Percentiles rank a stretch among this genome's conserved stretches.
These are phyloP conservation scores for Coptodon rendalli DNA, from an alignment of 2,113 vertebrate genomes.

Conservation along the genomic window DNA sequence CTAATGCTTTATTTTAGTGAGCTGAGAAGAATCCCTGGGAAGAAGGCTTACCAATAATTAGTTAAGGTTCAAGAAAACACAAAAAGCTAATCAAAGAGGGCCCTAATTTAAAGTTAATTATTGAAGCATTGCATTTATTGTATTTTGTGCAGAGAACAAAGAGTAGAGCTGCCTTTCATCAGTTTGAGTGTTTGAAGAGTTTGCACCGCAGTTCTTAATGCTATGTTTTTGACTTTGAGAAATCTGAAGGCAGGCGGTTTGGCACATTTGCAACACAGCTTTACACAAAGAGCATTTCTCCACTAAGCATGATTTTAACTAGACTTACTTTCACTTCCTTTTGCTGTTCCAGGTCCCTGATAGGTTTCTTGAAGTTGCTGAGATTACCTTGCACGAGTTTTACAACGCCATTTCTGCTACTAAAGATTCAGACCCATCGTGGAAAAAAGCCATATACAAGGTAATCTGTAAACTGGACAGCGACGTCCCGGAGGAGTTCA, in stretches of 20 bases:
- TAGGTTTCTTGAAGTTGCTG: constrained; percentile 88
- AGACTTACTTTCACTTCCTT: neutral
- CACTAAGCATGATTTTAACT: neutral
- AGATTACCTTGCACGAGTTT: constrained; percentile 89
- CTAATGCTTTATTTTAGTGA: neutral
- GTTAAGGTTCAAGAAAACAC: constrained; percentile 26
- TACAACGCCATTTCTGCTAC: constrained; percentile 82
- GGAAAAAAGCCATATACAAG: constrained; percentile 99
- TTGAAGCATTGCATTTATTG: constrained; percentile 45
- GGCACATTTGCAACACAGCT: neutral
- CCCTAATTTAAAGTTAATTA: constrained; percentile 44
- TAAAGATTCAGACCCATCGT: constrained; percentile 90
- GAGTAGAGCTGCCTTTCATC: constrained; percentile 53
- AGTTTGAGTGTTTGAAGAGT: constrained; percentile 47
- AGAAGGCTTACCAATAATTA: neutral
- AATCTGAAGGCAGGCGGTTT: neutral
- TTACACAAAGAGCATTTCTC: neutral
- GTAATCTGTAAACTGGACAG: constrained; percentile 97
- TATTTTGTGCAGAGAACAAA: constrained; percentile 58
- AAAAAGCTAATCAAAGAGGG: constrained; percentile 53
- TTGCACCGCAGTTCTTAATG: constrained; percentile 14
- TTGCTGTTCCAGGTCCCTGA: constrained; percentile 80
- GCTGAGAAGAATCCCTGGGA: neutral
- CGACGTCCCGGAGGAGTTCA: constrained; percentile 88
- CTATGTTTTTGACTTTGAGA: constrained; percentile 13